A percentile compares a stretch with the other conserved stretches of the same genome.
phyloP scores from a whole-genome alignment of 2,113 vertebrate species.

The Spea bombifrons region DNA sequence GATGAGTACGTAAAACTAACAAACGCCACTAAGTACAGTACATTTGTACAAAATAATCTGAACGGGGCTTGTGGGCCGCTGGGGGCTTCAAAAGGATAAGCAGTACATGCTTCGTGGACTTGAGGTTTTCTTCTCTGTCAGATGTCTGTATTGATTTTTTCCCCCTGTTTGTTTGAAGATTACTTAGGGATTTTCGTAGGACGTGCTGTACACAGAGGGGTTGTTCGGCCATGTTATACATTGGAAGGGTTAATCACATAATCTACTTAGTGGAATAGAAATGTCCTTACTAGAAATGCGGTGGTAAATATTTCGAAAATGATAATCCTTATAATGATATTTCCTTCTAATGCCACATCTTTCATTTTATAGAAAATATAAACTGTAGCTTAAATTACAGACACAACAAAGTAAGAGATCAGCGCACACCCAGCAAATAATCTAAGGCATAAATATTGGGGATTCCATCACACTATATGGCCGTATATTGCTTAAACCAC shows the following conservation, averaged over 20 bases:
- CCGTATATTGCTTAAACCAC: too few species aligned
- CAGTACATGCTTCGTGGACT: constrained; percentile 16
- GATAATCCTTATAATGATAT: not conserved
- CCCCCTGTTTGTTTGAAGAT: constrained; percentile 21
- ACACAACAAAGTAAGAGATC: too few species aligned
- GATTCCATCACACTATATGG: too few species aligned
- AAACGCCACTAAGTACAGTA: too few species aligned
- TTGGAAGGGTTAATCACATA: constrained; percentile 44
- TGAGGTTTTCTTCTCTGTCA: constrained; percentile 19
- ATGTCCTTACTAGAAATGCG: constrained; percentile 18
- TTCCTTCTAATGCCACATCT: too few species aligned
- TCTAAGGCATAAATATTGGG: too few species aligned
- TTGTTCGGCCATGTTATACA: constrained; percentile 25
- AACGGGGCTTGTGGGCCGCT: not conserved
- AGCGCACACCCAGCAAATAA: too few species aligned
- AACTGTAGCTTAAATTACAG: too few species aligned
- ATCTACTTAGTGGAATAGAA: constrained; percentile 38
- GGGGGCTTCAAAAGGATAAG: not conserved
- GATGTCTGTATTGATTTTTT: constrained; percentile 43
- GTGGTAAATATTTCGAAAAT: not conserved
- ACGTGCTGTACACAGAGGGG: constrained; percentile 26
- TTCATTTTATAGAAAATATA: too few species aligned
- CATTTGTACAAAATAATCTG: constrained; percentile 8
- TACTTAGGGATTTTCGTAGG: constrained; percentile 26
- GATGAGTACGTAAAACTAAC: too few species aligned